phyloP scores from a whole-genome alignment of 2,888 invertebrate genomes.

The Netelia virgata region DNA sequence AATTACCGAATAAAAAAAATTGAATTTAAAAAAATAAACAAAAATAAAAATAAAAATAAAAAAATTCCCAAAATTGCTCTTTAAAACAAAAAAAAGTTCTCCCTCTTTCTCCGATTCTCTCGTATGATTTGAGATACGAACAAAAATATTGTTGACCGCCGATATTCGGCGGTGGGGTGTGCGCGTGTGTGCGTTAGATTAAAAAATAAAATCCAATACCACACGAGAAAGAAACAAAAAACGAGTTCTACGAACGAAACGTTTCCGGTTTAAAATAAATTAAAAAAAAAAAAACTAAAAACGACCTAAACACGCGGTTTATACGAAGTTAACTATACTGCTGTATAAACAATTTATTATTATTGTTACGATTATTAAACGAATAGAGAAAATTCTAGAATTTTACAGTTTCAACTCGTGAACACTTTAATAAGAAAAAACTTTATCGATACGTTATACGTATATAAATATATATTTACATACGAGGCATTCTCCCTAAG shows the following conservation, averaged over 20 bases:
- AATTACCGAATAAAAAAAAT: constrained; percentile 15
- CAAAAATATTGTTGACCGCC: constrained; percentile 55
- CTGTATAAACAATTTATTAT: constrained; percentile 67
- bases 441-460: constrained; percentile 71
- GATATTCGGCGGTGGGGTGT: constrained; percentile 41
- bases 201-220: neutral
- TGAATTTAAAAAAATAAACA: neutral
- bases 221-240: neutral
- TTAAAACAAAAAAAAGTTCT: neutral
- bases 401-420: constrained; percentile 71
- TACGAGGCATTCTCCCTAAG: neutral
- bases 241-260: constrained; percentile 13
- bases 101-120: constrained; percentile 12
- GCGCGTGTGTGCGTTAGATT: neutral
- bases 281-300: constrained; percentile 4
- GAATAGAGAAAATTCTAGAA: constrained; percentile 65
- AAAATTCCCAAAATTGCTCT: constrained; percentile 13
- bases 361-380: constrained; percentile 64
- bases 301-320: constrained; percentile 53
- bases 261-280: neutral
- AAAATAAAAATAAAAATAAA: neutral
- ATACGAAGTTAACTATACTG: constrained; percentile 64
- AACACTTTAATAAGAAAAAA: constrained; percentile 67
- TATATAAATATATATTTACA: constrained; percentile 62
- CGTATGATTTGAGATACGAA: constrained; percentile 48